Evolutionary conservation across 2,888 invertebrate genomes (phyloP).

Genomic region (Cosmopolites sordidus): DNA sequence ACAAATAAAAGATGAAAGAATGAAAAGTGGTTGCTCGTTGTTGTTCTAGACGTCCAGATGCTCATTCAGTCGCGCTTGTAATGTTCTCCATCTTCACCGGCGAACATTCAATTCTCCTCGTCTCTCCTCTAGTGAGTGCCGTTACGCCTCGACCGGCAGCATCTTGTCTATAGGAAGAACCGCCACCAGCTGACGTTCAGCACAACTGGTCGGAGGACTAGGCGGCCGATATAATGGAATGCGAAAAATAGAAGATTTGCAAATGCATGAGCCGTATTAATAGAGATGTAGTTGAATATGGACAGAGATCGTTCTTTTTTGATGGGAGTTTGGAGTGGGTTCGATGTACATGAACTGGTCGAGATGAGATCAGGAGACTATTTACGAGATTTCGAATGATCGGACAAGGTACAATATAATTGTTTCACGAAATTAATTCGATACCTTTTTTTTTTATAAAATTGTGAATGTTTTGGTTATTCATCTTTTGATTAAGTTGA

Average conservation of each 20-base stretch:
- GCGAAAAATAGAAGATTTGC: constrained; percentile 21
- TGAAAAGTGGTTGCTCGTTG: no score
- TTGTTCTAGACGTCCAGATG: no score
- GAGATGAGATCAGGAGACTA: no score
- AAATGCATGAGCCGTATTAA: constrained; percentile 23
- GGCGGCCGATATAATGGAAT: constrained; percentile 8
- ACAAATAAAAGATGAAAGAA: no score
- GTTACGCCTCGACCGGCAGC: constrained; percentile 8
- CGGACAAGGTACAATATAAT: background rate
- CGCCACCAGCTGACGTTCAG: constrained; percentile 20
- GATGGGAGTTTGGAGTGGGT: background rate
- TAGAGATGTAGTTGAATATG: constrained; percentile 14
- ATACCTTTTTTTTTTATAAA: no score
- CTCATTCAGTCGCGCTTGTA: background rate
- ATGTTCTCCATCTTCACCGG: background rate
- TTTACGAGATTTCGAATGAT: background rate
- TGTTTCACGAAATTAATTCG: no score
- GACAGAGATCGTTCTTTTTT: background rate
- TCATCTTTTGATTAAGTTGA: no score
- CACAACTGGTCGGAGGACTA: constrained; percentile 8
- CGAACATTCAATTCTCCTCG: background rate
- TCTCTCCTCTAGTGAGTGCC: constrained; percentile 1
- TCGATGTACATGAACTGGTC: background rate
- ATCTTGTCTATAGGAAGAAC: constrained; percentile 28
- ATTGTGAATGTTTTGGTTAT: no score